A percentile compares a stretch with the other conserved stretches of the same genome.
phyloP scores from a whole-genome alignment of 1,140 invertebrate species.

The Tribolium castaneum region DNA sequence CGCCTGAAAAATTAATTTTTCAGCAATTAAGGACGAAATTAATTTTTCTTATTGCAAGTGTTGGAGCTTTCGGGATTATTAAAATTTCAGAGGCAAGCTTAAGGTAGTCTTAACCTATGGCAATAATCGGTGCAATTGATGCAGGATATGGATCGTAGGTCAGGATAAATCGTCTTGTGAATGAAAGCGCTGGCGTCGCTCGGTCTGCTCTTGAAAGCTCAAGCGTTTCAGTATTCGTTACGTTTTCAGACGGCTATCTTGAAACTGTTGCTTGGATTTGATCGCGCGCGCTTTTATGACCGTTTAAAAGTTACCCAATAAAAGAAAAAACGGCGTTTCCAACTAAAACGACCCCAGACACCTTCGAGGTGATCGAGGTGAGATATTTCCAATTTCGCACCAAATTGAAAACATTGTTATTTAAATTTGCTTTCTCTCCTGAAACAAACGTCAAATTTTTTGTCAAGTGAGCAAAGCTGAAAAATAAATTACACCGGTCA shows the following conservation, averaged over 20 bases:
- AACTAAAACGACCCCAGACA: background rate
- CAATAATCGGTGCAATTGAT: constrained; percentile 1
- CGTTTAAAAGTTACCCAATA: background rate
- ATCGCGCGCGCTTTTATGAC: constrained; percentile 13
- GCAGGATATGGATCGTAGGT: background rate
- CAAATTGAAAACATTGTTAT: background rate
- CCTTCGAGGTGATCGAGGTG: background rate
- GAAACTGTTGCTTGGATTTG: constrained; percentile 4
- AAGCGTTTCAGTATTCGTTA: constrained; percentile 15
- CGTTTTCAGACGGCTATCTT: constrained; percentile 19
- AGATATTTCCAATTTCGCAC: background rate
- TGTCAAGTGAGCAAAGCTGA: background rate
- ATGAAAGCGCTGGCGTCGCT: constrained; percentile 30
- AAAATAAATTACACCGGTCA: background rate
- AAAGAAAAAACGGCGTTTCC: background rate
- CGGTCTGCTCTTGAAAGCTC: constrained; percentile 15
- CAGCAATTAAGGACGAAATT: background rate
- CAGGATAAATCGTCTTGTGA: constrained; percentile 22
- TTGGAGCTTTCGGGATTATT: background rate
- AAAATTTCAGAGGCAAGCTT: background rate
- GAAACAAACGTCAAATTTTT: background rate
- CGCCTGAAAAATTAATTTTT: background rate
- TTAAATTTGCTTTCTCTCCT: background rate
- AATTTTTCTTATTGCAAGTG: background rate
- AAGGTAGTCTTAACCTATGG: constrained; percentile 4